Percentiles rank a stretch among this genome's conserved stretches.
Conservation (phyloP, 2,888 invertebrate genomes). For the Brassicogethes aeneus region DNA sequence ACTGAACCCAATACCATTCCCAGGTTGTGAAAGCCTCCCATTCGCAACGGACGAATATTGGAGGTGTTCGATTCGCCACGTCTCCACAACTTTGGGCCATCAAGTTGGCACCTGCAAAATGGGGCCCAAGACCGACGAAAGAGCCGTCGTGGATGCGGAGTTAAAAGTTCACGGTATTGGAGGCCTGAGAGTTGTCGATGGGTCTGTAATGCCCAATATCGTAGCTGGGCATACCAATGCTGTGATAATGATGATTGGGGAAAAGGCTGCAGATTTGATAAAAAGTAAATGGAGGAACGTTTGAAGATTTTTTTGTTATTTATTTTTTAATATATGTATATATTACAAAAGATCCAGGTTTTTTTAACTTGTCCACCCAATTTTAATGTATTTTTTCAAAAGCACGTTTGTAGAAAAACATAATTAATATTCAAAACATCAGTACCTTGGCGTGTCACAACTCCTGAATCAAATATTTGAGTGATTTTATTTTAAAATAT, state of each 20-base stretch:
- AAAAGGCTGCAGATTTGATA: conserved; percentile 49
- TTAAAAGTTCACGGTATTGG: conserved; percentile 45
- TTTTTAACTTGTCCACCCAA: no score
- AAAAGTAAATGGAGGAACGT: conserved; percentile 37
- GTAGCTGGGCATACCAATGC: conserved; percentile 50
- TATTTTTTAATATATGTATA: no score
- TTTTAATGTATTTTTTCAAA: no score
- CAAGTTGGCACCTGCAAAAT: conserved; percentile 49
- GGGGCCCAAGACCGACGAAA: conserved; percentile 35
- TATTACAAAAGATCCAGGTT: no score
- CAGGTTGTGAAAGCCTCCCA: conserved; percentile 53
- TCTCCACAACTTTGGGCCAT: conserved; percentile 64
- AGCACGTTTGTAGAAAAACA: no score
- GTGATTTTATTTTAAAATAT: no score
- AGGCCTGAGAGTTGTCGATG: conserved; percentile 49
- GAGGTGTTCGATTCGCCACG: conserved; percentile 62
- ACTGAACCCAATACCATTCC: conserved; percentile 50
- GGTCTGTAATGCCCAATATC: conserved; percentile 49
- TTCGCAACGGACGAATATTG: conserved; percentile 64
- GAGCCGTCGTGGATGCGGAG: conserved; percentile 43
- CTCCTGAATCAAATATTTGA: no score
- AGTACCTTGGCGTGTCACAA: no score
- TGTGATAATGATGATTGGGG: conserved; percentile 50
- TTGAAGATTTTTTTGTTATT: no score
- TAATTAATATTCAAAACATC: no score